Conservation (phyloP, 2,113 vertebrate genomes). For the Heterochromis multidens region DNA sequence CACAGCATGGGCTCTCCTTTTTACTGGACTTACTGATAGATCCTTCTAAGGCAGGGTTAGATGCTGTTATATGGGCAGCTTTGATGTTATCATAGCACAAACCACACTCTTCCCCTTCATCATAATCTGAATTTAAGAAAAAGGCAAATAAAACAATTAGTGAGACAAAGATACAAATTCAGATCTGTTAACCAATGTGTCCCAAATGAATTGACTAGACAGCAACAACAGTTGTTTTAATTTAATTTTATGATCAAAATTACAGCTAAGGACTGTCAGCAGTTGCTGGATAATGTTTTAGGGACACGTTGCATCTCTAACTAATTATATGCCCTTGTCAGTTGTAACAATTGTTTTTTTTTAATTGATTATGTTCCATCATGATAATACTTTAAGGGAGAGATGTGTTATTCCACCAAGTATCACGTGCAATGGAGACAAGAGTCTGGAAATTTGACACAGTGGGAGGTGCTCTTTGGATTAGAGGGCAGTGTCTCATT, state of each 20-base stretch:
- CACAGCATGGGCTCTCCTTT: not conserved
- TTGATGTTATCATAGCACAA: not conserved
- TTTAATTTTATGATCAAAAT: not conserved
- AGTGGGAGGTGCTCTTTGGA: not conserved
- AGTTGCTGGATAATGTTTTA: not conserved
- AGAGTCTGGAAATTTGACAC: not conserved
- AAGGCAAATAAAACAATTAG: not conserved
- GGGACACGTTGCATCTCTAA: not conserved
- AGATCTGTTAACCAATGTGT: not conserved
- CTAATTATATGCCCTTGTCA: not conserved
- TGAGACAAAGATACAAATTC: not conserved
- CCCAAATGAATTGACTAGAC: not conserved
- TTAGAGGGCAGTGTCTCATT: constrained; percentile 36
- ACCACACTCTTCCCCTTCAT: not conserved
- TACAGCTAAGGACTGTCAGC: not conserved
- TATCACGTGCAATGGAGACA: not conserved
- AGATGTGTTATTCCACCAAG: not conserved
- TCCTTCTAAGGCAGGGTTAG: not conserved
- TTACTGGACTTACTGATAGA: not conserved
- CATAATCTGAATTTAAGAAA: not conserved
- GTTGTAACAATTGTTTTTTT: too few relatives aligned
- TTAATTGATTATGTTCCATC: not conserved
- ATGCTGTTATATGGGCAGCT: not conserved
- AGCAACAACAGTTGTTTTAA: not conserved
- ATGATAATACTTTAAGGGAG: not conserved